Evolutionary conservation across 2,888 invertebrate genomes (phyloP).

Genomic region (Apamea anceps): DNA sequence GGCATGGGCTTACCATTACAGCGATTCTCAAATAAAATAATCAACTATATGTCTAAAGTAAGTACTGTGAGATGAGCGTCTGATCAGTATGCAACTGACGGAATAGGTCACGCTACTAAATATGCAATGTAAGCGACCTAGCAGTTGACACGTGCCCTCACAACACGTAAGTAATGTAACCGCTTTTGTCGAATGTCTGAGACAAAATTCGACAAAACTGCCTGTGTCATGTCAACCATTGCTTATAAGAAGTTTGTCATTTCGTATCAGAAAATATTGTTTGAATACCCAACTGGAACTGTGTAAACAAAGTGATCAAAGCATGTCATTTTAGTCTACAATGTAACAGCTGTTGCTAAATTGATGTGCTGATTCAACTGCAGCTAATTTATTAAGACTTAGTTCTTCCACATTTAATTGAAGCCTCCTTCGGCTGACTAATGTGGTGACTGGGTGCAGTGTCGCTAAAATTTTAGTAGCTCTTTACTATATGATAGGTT

Average conservation of each 20-base stretch:
- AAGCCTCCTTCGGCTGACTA: slow-evolving; percentile 42
- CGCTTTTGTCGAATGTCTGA: neutral
- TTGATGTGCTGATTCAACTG: slow-evolving; percentile 51
- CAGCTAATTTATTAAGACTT: slow-evolving; percentile 40
- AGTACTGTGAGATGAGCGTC: neutral
- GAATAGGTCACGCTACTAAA: slow-evolving; percentile 21
- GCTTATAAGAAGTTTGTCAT: neutral
- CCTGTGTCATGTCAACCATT: neutral
- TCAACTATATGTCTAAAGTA: neutral
- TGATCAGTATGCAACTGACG: slow-evolving; percentile 2
- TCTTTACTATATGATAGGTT: neutral
- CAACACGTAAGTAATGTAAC: neutral
- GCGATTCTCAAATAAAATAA: neutral
- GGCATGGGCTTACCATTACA: neutral
- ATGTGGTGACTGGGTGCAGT: slow-evolving; percentile 25
- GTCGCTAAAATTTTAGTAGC: neutral
- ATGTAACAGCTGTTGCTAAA: slow-evolving; percentile 45
- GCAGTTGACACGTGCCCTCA: slow-evolving; percentile 1
- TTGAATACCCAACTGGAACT: slow-evolving; percentile 4
- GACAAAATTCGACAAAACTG: neutral
- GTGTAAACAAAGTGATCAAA: slow-evolving; percentile 41
- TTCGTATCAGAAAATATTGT: slow-evolving; percentile 8
- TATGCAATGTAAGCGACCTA: slow-evolving; percentile 15
- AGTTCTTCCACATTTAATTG: slow-evolving; percentile 48
- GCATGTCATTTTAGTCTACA: slow-evolving; percentile 31